Base-by-base conservation (phyloP, 1,140 invertebrate species). In the Hyposmocoma kahamanoa region DNA sequence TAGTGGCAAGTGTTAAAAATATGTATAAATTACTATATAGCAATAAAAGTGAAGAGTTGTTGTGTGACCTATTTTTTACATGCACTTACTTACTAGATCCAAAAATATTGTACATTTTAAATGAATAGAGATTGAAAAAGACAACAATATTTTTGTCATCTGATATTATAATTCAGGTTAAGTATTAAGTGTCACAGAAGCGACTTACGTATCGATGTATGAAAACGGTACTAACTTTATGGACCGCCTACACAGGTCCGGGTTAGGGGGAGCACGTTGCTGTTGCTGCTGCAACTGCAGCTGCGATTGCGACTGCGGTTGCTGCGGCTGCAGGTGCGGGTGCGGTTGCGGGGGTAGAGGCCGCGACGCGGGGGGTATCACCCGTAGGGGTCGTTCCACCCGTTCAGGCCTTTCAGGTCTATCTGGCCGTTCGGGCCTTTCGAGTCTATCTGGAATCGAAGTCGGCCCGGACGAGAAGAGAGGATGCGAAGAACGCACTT, bases 221-320 rank as follows among this genome's bases (percentile, higher is more conserved):
- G 6, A 36, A 10, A 4, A 13, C 15, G 11, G 15, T 55, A 86
- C 87, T 78, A 67, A 93, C 92, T 91, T 93, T 48, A 93, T 88
- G 44, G 93, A 90, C 68, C 92, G 89, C 63, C 89, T 90, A 67
- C 90, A 88, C 39, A 94, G 88, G 49, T 94, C 92, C 18, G 91
- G 88, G 59, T 87, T 88, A 53, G 71, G 62, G n/a, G 77, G 73
- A 30, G 84, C 81, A 48, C 82, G 77, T 65, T 86, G 74, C 46
- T 66, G 69, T 47, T 73, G 76, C 47, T 64, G 66, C 15, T 55
- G 41, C 15, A 15, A 43, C 13, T 19, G 50, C 24, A 59, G 66
- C 38, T 63, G 62, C 24, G 53, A 58, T 36, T 62, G 73, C 11
- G 56, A 69, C 30, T 61, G 65, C 30, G 50, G 53, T 22, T 26